Evolutionary conservation across 2,113 vertebrate genomes (phyloP), one percentile per base, ranked within the genome.

Genomic region (Lipophrys pholis): DNA sequence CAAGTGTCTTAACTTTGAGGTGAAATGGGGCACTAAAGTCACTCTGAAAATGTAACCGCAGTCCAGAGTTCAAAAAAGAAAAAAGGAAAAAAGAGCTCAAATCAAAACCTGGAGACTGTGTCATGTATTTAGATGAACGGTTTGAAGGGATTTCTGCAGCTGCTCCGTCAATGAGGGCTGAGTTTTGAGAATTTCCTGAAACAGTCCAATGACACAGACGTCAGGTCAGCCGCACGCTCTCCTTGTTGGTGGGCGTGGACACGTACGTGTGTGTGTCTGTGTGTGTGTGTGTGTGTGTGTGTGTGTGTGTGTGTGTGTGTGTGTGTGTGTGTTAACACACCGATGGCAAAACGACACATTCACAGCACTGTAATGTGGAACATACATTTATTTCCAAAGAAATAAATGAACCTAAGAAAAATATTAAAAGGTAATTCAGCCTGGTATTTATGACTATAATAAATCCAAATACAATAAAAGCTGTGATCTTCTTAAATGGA

Each of bases 361-460:
- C 21, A 1, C 12, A 17, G 21, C 42, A 46, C 46, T 12, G 11
- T 49, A 14, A 66, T 48, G 7, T 38, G 17, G 7, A 67, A 56
- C 1, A 17, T n/a, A 52, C 21, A 49, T 59, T 1, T 49, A 56
- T 5, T 6, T 48, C 12, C 43, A 3, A 51, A 12, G 21, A 4
- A 30, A 30, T 6, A 66, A 48, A 56, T 52, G 15, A 35, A 63
- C 12, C n/a, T 38, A 21, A 35, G 1, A 52, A 5, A 21, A 3
- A 12, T 12, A 55, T 49, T 30, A 15, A 55, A 74, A 30, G 3
- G 30, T 30, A 30, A 30, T 30, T 30, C 21, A 30, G 21, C 60
- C 5, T 11, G 43, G 2, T 17, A 48, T 69, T 56, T 73, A 72
- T 69, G 14, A n/a, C 43, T 11, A 6, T 6, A 42, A 72, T 70